Evolutionary conservation across 2,113 vertebrate genomes (phyloP).

Genomic region (Cyprinodon variegatus): DNA sequence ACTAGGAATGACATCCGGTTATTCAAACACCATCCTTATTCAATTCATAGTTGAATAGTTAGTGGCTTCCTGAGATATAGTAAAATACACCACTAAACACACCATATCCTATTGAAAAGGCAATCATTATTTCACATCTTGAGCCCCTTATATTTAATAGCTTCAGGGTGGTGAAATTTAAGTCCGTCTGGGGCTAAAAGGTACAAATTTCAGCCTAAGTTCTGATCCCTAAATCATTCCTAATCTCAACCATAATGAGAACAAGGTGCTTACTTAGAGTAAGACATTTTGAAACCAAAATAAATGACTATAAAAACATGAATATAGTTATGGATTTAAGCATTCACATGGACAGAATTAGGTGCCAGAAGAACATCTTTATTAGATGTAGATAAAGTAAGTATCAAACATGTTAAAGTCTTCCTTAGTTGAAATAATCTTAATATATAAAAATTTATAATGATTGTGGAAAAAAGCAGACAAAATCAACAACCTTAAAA

Average conservation of each 20-base stretch:
- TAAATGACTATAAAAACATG: background rate
- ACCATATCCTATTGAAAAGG: constrained; percentile 35
- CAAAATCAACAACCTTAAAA: too few species aligned
- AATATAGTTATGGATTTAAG: background rate
- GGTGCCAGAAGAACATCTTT: background rate
- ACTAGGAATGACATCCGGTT: constrained; percentile 34
- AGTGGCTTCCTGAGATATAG: constrained; percentile 44
- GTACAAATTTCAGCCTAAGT: constrained; percentile 56
- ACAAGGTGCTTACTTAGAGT: background rate
- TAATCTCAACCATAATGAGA: constrained; percentile 40
- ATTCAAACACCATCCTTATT: constrained; percentile 15
- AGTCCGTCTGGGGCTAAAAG: constrained; percentile 31
- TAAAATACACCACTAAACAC: constrained; percentile 46
- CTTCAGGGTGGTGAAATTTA: constrained; percentile 59
- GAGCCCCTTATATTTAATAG: constrained; percentile 49
- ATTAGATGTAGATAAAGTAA: background rate
- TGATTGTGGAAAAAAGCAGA: too few species aligned
- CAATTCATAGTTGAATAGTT: constrained; percentile 23
- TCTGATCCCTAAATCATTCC: constrained; percentile 29
- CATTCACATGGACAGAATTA: background rate
- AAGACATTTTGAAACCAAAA: background rate
- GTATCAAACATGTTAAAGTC: background rate
- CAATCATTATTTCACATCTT: constrained; percentile 60
- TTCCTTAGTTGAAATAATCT: background rate
- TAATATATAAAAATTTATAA: background rate